Evolutionary conservation across 2,888 invertebrate genomes (phyloP).

Genomic region (Galerucella pusilla): DNA sequence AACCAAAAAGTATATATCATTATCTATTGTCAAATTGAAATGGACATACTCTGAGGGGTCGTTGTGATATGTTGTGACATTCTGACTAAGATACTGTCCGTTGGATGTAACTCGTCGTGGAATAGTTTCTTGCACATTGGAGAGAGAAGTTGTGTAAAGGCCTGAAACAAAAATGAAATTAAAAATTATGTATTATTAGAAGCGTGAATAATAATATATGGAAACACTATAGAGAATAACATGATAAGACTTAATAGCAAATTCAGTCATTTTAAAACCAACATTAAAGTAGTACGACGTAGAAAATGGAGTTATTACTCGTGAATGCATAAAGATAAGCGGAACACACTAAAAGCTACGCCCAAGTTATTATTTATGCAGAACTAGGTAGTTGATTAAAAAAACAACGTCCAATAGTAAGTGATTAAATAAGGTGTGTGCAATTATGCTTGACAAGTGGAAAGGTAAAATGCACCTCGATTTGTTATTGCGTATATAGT

Average conservation of each 20-base stretch:
- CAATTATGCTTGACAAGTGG: conserved; percentile 19
- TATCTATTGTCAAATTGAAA: conserved; percentile 65
- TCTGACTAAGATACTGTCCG: conserved; percentile 62
- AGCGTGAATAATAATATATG: not conserved
- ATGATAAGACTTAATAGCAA: not conserved
- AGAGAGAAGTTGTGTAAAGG: conserved; percentile 66
- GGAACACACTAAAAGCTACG: conserved; percentile 6
- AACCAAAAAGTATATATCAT: conserved; percentile 61
- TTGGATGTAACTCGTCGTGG: conserved; percentile 72
- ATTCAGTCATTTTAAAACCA: conserved; percentile 4
- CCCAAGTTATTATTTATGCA: conserved; percentile 20
- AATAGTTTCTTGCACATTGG: conserved; percentile 70
- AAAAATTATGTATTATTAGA: not conserved
- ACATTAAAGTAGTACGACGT: conserved; percentile 10
- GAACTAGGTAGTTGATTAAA: conserved; percentile 10
- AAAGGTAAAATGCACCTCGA: conserved; percentile 26
- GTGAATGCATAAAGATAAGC: conserved; percentile 1
- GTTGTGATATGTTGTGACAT: conserved; percentile 69
- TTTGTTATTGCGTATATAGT: conserved; percentile 26
- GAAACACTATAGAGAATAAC: not conserved
- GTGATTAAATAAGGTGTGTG: conserved; percentile 16
- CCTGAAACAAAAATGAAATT: conserved; percentile 60
- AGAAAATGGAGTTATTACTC: conserved; percentile 24
- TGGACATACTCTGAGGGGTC: conserved; percentile 66
- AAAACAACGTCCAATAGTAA: conserved; percentile 23